Evolutionary conservation across 2,113 vertebrate species (phyloP).

Genomic region (Himantopus leucocephalus): DNA sequence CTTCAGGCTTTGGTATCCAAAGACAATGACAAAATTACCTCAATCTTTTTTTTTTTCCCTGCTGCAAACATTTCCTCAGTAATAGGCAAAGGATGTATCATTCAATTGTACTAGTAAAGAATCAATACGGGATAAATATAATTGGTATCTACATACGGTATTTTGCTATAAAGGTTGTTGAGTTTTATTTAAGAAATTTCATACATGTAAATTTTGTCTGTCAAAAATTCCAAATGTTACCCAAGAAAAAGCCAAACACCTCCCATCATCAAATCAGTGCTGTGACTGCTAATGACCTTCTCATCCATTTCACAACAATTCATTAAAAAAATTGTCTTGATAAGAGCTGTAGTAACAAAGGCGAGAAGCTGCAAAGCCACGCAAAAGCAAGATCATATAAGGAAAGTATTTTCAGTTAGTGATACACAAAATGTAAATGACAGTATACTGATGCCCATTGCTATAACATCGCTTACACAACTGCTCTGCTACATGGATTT

Average conservation of each 20-base stretch:
- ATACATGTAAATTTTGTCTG: neutral
- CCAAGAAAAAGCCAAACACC: neutral
- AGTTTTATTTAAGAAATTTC: neutral
- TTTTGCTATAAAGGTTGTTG: neutral
- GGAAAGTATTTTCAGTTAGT: neutral
- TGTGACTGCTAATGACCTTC: neutral
- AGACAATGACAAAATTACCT: neutral
- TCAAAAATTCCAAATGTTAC: neutral
- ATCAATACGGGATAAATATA: neutral
- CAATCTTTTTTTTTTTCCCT: neutral
- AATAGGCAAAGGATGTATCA: neutral
- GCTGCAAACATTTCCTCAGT: neutral
- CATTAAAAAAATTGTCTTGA: neutral
- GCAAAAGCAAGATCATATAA: accelerated
- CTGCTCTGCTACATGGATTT: neutral
- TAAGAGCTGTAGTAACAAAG: neutral
- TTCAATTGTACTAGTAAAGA: neutral
- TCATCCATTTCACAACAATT: neutral
- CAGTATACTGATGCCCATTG: neutral
- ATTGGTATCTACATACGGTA: accelerated
- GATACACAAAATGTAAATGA: neutral
- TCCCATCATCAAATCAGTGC: neutral
- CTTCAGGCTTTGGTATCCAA: neutral
- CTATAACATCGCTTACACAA: neutral
- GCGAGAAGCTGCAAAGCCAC: neutral